Evolutionary conservation across 2,797 vertebrate species (phyloP), one percentile per base, ranked within the genome.

Genomic region (Notolabrus celidotus): DNA sequence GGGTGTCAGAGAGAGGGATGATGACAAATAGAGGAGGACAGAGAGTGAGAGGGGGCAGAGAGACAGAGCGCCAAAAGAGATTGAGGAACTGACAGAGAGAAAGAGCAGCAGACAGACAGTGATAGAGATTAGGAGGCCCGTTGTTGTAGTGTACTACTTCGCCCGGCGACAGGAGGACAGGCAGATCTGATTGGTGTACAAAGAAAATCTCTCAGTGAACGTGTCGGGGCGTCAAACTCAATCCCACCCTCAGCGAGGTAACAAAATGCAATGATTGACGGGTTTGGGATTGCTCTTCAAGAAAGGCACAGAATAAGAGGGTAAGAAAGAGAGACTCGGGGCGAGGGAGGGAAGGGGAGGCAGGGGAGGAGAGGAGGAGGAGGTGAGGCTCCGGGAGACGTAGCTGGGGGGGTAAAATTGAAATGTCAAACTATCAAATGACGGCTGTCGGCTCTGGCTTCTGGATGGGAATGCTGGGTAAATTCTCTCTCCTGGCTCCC

Each of bases 391-490:
- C 19, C 1, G 49, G 53, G 75, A 74, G 70, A 67, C 3, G 53
- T 67, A 66, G 86, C 74, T 74, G 46, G 71, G 78, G 84, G 85
- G 80, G 70, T 74, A 88, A 88, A 91, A 92, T 92, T 91, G 86
- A 92, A 92, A 90, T 90, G 89, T 92, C 89, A 92, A 85, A 90
- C 86, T 82, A 87, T 83, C 72, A 86, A 89, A 91, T 82, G 84
- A 88, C 14, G 79, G 69, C 83, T 89, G 88, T 87, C 74, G 70
- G 86, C 79, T 79, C 50, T 46, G 67, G 71, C 74, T 79, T 84
- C 79, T 84, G 46, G 42, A 55, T 62, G 71, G 79, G 78, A 85
- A 82, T 63, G 82, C 74, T 72, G 79, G 57, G 75, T 82, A 79
- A 83, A 89, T 82, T 80, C 69, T 83, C 79, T 76, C 70, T 69